These are phyloP conservation scores for Bugula neritina DNA, from an alignment of 2,888 invertebrate genomes.

Conservation along the genomic window DNA sequence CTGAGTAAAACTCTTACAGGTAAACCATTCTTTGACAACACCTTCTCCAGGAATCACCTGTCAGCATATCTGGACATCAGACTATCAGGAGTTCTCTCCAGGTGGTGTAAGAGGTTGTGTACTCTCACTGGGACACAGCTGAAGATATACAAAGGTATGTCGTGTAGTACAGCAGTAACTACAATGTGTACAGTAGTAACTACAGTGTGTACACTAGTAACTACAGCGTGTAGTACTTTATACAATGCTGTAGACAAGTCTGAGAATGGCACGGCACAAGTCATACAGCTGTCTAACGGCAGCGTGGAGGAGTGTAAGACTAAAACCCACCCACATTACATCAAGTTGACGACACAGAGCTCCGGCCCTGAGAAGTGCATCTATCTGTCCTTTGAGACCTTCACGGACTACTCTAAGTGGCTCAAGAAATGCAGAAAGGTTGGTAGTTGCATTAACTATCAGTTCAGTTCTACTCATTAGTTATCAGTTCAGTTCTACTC, in stretches of 20 bases:
- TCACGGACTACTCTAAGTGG: conserved; percentile 47
- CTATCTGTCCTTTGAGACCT: conserved; percentile 45
- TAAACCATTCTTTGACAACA: conserved; percentile 50
- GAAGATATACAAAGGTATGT: conserved; percentile 51
- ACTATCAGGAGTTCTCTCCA: conserved; percentile 51
- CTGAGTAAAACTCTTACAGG: conserved; percentile 37
- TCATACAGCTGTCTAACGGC: conserved; percentile 51
- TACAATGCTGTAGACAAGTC: conserved; percentile 32
- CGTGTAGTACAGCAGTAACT: background rate
- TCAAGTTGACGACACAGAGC: conserved; percentile 46
- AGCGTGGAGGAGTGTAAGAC: conserved; percentile 47
- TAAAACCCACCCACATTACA: conserved; percentile 46
- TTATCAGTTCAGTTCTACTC: too few relatives aligned
- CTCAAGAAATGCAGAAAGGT: conserved; percentile 50
- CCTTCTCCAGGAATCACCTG: conserved; percentile 48
- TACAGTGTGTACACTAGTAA: background rate
- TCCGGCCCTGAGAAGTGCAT: conserved; percentile 46
- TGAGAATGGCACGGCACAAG: conserved; percentile 41
- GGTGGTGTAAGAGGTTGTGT: conserved; percentile 51
- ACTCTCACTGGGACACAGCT: conserved; percentile 52
- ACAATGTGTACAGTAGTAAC: background rate
- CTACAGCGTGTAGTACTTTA: background rate
- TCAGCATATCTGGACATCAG: conserved; percentile 45
- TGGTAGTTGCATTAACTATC: too few relatives aligned
- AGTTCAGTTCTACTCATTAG: too few relatives aligned